phyloP scores from a whole-genome alignment of 1,140 invertebrate genomes.

The Brachionus sp. region DNA sequence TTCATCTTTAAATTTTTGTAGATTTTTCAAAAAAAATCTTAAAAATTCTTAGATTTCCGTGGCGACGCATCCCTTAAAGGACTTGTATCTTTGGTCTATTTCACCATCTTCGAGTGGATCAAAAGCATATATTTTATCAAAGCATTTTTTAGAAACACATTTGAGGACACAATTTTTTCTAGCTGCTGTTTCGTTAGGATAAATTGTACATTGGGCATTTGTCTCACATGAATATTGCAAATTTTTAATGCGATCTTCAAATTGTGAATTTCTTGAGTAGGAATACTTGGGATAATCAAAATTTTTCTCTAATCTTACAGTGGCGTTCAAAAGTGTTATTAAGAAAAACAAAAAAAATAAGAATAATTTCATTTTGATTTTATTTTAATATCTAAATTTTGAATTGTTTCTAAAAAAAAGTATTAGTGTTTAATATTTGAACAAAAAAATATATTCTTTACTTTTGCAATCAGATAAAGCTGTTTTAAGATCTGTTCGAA shows the following conservation, averaged over 20 bases:
- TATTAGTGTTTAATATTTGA: no score
- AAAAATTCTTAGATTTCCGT: neutral
- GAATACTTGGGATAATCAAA: slow-evolving; percentile 30
- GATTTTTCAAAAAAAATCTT: no score
- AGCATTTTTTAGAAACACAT: slow-evolving; percentile 41
- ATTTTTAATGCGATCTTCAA: slow-evolving; percentile 5
- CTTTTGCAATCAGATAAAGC: neutral
- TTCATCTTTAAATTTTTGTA: no score
- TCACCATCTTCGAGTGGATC: slow-evolving; percentile 36
- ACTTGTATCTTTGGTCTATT: slow-evolving; percentile 27
- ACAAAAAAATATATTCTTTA: no score
- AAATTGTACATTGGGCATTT: neutral
- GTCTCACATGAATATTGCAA: neutral
- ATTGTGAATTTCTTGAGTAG: neutral
- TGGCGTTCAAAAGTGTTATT: neutral
- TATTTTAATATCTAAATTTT: neutral
- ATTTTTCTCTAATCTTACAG: neutral
- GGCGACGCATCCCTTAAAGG: slow-evolving; percentile 39
- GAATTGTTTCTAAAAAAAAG: slow-evolving; percentile 22
- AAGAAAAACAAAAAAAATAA: slow-evolving; percentile 13
- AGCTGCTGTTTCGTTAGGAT: neutral
- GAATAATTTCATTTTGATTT: slow-evolving; percentile 19
- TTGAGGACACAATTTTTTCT: slow-evolving; percentile 34
- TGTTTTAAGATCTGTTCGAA: neutral
- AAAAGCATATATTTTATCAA: slow-evolving; percentile 32